Conservation (phyloP, 2,113 vertebrate species). For the Antechinus stuartii region DNA sequence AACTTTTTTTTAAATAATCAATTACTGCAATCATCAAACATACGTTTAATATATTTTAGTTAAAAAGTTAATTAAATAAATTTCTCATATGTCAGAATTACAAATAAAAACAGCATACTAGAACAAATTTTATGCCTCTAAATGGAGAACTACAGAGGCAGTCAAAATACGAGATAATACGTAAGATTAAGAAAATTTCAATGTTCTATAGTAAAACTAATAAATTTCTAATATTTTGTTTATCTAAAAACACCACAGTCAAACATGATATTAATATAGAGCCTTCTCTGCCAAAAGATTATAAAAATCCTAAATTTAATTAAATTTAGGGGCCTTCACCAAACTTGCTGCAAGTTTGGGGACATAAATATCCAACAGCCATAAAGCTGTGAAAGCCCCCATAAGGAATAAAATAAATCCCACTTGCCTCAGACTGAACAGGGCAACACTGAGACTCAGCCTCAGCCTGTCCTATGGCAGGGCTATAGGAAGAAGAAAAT, state of each 20-base stretch:
- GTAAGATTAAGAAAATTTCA: background rate
- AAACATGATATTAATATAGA: conserved; percentile 90
- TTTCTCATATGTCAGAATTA: conserved; percentile 55
- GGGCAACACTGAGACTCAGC: conserved; percentile 99
- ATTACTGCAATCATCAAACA: conserved; percentile 63
- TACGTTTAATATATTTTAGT: conserved; percentile 66
- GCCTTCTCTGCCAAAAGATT: conserved; percentile 86
- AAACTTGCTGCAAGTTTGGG: conserved; percentile 99
- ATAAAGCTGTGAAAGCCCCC: conserved; percentile 95
- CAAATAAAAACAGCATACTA: conserved; percentile 59
- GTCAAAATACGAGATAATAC: background rate
- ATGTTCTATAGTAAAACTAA: conserved; percentile 17
- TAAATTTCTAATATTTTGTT: background rate
- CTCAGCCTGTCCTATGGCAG: conserved; percentile 99
- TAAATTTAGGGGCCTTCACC: conserved; percentile 96
- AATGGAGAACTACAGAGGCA: conserved; percentile 42
- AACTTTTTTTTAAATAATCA: conserved; percentile 58
- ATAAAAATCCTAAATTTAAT: conserved; percentile 88
- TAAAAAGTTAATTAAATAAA: conserved; percentile 52
- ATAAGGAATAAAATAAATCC: conserved; percentile 93
- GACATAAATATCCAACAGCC: conserved; percentile 96
- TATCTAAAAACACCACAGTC: conserved; percentile 74
- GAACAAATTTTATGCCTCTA: conserved; percentile 62
- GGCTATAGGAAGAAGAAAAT: conserved; percentile 99
- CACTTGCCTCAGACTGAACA: conserved; percentile 99